A percentile compares a stretch with the other conserved stretches of the same genome.
These are phyloP conservation scores for Amblyteles armatorius DNA, from an alignment of 2,888 invertebrate genomes.

Conservation along the genomic window DNA sequence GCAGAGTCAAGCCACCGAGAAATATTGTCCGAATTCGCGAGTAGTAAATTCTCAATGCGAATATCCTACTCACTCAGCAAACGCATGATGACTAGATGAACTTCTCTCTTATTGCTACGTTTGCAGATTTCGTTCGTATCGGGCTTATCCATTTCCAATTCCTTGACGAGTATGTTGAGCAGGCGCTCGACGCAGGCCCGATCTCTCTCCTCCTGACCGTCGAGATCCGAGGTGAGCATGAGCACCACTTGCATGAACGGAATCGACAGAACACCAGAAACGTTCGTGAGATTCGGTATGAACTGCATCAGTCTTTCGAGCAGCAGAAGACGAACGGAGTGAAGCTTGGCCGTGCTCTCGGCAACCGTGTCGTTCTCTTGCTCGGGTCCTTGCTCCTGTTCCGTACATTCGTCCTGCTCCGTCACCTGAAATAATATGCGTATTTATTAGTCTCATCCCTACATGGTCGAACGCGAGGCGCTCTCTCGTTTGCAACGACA, in stretches of 20 bases:
- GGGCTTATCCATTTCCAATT: constrained; percentile 89
- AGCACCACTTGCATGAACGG: constrained; percentile 96
- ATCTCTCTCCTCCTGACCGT: constrained; percentile 93
- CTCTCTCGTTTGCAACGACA: not conserved
- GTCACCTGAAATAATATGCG: constrained; percentile 68
- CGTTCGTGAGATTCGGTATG: constrained; percentile 90
- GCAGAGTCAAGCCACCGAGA: not conserved
- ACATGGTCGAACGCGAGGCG: not conserved
- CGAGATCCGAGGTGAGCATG: constrained; percentile 95
- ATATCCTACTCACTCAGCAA: constrained; percentile 90
- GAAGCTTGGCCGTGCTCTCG: constrained; percentile 86
- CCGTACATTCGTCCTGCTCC: constrained; percentile 78
- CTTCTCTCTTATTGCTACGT: constrained; percentile 92
- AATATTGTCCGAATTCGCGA: not conserved
- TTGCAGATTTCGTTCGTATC: constrained; percentile 86
- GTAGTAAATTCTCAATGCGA: not conserved
- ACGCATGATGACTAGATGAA: constrained; percentile 95
- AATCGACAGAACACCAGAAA: constrained; percentile 94
- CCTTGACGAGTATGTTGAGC: constrained; percentile 90
- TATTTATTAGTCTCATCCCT: not conserved
- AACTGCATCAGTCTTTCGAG: constrained; percentile 92
- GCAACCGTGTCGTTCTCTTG: constrained; percentile 82
- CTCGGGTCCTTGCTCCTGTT: constrained; percentile 81
- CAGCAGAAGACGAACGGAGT: constrained; percentile 89
- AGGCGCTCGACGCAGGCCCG: constrained; percentile 91